Conservation (phyloP, 2,888 invertebrate genomes). For the Orthosia gracilis region DNA sequence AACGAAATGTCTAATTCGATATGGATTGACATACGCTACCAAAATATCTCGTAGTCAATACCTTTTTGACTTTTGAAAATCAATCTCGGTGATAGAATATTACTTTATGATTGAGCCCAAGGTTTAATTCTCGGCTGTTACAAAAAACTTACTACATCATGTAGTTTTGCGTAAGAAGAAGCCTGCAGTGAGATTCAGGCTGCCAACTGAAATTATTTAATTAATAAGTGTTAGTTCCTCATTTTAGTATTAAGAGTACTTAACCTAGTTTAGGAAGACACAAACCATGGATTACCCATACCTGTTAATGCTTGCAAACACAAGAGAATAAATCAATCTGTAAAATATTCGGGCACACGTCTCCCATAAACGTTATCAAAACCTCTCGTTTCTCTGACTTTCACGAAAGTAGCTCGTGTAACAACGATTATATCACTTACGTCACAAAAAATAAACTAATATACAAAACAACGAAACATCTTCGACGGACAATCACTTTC, state of each 20-base stretch:
- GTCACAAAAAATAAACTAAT: conserved; percentile 45
- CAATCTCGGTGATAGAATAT: too few relatives aligned
- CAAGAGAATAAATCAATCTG: not conserved
- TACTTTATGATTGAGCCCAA: too few relatives aligned
- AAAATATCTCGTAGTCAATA: too few relatives aligned
- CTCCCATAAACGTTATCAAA: not conserved
- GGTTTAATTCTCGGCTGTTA: too few relatives aligned
- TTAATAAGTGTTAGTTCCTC: too few relatives aligned
- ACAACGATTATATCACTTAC: conserved; percentile 5
- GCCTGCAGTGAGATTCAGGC: too few relatives aligned
- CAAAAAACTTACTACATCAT: too few relatives aligned
- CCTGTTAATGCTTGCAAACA: not conserved
- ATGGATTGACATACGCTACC: too few relatives aligned
- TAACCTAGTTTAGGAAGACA: not conserved
- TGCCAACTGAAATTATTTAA: too few relatives aligned
- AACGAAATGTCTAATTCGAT: too few relatives aligned
- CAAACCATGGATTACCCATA: not conserved
- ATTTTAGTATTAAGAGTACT: not conserved
- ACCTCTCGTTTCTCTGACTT: not conserved
- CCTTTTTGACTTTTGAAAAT: too few relatives aligned
- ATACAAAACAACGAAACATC: conserved; percentile 19
- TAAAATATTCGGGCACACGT: not conserved
- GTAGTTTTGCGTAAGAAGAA: too few relatives aligned
- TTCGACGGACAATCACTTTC: conserved; percentile 49
- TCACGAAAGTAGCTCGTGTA: conserved; percentile 37